Evolutionary conservation across 2,888 invertebrate species (phyloP), one percentile per base, ranked within the genome.

Genomic region (Platerodrilus igneus): DNA sequence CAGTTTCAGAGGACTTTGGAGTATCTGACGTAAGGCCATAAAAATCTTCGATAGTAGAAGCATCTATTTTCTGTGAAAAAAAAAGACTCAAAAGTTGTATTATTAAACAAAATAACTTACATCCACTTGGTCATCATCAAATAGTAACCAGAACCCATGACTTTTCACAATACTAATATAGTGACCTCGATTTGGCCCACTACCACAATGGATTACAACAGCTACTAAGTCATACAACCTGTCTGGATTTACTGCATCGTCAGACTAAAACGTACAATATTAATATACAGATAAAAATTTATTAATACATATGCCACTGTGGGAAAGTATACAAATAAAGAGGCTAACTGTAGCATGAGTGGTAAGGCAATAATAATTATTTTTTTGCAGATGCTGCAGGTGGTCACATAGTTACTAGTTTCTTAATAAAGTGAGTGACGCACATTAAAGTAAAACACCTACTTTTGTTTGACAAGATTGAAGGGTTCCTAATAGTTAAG

Each of bases 61-160:
- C 92, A 68, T 99, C 99, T 62, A 99, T 97, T 86, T 99, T 99
- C 93, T 95, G 74, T 9, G 78, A 74, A 50, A 32, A 29, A 40
- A 15, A 21, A 16, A 23, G 15, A 29, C 7, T 29, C n/a, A n/a
- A 23, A 23, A 23, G 9, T 23, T 5, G 9, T n/a, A 23, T n/a
- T 5, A 9, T n/a, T 7, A 9, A 7, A n/a, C n/a, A 20, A 1
- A 31, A n/a, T 9, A 51, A 80, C 88, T 83, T 74, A 94, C 94
- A 75, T 99, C 99, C 50, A 99, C 99, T 84, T 97, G 94, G 66
- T 99, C 99, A 71, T 99, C 99, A 69, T 99, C 99, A 73, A 99
- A 99, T 3, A 99, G 80, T 52, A 99, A 76, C 99, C 99, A 99
- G 70, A 97, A 91, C 37, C 96, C 95, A 72, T 97, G 95, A 68